Base-by-base conservation (phyloP, 2,113 vertebrate species). In the Pyxicephalus adspersus region DNA sequence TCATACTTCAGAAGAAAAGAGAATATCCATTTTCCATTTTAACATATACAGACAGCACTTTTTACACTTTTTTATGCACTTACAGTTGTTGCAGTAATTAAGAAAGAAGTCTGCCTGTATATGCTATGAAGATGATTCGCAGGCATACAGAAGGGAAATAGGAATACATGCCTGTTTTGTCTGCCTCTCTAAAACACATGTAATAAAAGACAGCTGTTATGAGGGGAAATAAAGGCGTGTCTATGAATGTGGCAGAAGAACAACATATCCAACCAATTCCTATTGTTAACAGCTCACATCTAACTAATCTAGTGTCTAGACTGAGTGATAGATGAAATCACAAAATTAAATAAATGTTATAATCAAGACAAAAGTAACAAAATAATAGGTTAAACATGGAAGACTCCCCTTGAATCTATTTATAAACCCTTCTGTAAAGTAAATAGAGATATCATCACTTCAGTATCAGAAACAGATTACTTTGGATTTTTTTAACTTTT, bases 121-220 rank as follows among this genome's bases (percentile, higher is more conserved):
- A 68, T 57, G 31, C 77, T 45, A 60, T 60, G 29, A 25, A 38
- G 60, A 64, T 81, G 60, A 26, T 73, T 74, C 34, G 38, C 68
- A 64, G 70, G 50, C 68, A 65, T 72, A 64, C 51, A 81, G 64
- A 50, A 65, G 26, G 58, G 68, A 55, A 65, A 52, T 65, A 17
- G 34, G n/a, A 55, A 72, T 55, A 81, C 13, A 64, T 52, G 60
- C 50, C 68, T 65, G 58, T 57, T 81, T 26, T 74, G 79, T 74
- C 68, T 81, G 63, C 28, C 65, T 54, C 26, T 16, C 28, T 54
- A 28, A 73, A 73, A 81, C 57, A 4, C 1, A 31, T 7, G 60
- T 81, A 81, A 81, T 81, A 45, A 73, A 74, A 64, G 26, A 57
- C 79, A 81, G 79, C 79, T 81, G 79, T 52, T 81, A 19, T 31